Conservation (phyloP, 2,797 vertebrate species). For the Cyclopterus lumpus region DNA sequence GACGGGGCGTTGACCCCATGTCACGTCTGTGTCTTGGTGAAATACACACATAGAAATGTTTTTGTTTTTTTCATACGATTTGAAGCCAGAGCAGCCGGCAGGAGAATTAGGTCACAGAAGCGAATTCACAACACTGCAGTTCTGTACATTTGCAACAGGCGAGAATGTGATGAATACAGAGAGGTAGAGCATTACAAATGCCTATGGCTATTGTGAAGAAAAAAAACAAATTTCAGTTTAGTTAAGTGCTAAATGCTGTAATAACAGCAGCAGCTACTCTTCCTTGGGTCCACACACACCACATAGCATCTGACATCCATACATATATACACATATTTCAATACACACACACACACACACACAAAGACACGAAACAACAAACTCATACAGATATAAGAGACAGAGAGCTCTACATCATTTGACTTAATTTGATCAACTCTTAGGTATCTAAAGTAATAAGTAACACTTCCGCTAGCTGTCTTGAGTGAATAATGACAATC, state of each 20-base stretch:
- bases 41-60: background rate
- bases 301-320: background rate
- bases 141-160: background rate
- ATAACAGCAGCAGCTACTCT: background rate
- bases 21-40: slow-evolving; percentile 18
- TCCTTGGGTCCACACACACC: background rate
- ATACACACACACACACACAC: no score
- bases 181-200: background rate
- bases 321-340: background rate
- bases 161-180: background rate
- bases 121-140: background rate
- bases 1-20: slow-evolving; percentile 10
- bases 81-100: background rate
- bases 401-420: background rate
- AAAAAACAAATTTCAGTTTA: background rate
- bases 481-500: background rate
- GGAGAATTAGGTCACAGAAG: background rate
- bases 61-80: background rate
- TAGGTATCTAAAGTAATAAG: background rate
- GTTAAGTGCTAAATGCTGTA: background rate
- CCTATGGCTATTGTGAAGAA: background rate
- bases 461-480: background rate
- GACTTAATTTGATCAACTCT: background rate
- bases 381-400: background rate
- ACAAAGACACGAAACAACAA: background rate